A percentile compares a stretch with the other conserved stretches of the same genome.
Conservation (phyloP, 2,113 vertebrate genomes). For the Hipposideros armiger region DNA sequence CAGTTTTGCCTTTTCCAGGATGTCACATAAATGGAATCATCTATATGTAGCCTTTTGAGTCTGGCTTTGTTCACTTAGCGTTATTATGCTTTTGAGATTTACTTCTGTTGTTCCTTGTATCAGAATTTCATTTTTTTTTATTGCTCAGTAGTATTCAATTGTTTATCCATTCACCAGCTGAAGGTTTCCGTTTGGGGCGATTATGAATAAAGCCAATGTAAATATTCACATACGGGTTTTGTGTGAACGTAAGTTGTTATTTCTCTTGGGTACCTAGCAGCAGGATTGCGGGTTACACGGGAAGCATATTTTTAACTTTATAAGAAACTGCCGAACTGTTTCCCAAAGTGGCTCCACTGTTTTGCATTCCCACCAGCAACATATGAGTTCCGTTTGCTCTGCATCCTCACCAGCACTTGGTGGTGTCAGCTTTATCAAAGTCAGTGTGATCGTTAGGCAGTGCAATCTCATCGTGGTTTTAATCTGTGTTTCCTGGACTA, state of each 20-base stretch:
- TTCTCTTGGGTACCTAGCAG: conserved; percentile 4
- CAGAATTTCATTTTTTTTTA: conserved; percentile 12
- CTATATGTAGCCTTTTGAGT: not conserved
- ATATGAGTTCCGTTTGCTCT: not conserved
- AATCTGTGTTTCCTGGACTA: not conserved
- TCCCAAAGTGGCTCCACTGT: not conserved
- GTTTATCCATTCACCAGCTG: not conserved
- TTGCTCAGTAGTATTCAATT: not conserved
- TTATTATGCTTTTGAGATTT: not conserved
- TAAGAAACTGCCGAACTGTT: not conserved
- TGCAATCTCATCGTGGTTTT: not conserved
- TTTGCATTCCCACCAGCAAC: not conserved
- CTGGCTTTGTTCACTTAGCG: not conserved
- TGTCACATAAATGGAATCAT: not conserved
- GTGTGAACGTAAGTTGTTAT: not conserved
- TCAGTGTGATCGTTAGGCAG: not conserved
- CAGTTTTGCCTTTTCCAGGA: not conserved
- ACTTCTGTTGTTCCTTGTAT: not conserved
- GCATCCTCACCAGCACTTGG: not conserved
- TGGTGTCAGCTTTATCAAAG: not conserved
- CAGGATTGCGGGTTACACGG: not conserved
- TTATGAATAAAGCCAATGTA: conserved; percentile 47
- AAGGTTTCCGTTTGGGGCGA: not conserved
- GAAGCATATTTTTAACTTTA: not conserved
- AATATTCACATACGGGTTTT: not conserved